Evolutionary conservation across 2,113 vertebrate genomes (phyloP).

Genomic region (Callaeas wilsoni): DNA sequence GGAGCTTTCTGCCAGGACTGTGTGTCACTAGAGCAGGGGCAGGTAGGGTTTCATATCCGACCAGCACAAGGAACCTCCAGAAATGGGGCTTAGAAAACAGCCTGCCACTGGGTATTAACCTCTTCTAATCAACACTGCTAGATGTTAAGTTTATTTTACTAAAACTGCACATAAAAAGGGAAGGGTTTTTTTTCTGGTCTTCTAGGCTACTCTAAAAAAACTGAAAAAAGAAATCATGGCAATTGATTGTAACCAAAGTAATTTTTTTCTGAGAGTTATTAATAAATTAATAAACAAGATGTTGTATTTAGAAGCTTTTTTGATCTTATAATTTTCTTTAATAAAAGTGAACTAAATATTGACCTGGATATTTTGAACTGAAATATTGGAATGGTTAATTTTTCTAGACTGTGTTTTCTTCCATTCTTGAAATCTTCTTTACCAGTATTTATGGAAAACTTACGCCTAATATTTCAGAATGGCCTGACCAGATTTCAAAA

Average conservation of each 20-base stretch:
- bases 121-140: neutral
- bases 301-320: neutral
- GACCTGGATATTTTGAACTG: neutral
- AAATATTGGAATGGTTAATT: neutral
- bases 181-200: neutral
- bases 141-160: neutral
- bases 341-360: neutral
- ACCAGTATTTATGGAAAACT: neutral
- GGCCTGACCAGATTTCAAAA: neutral
- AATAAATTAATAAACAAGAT: neutral
- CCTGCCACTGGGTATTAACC: neutral
- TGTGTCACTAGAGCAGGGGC: neutral
- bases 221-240: neutral
- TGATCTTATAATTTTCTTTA: neutral
- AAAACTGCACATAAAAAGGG: neutral
- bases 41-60: neutral
- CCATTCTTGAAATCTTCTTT: neutral
- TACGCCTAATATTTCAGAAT: neutral
- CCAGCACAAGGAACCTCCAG: neutral
- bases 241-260: neutral
- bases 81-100: neutral
- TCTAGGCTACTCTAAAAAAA: neutral
- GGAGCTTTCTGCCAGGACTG: neutral
- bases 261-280: neutral
- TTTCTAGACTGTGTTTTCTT: neutral